Evolutionary conservation across 2,888 invertebrate genomes (phyloP).

Genomic region (Tinea trinotella): DNA sequence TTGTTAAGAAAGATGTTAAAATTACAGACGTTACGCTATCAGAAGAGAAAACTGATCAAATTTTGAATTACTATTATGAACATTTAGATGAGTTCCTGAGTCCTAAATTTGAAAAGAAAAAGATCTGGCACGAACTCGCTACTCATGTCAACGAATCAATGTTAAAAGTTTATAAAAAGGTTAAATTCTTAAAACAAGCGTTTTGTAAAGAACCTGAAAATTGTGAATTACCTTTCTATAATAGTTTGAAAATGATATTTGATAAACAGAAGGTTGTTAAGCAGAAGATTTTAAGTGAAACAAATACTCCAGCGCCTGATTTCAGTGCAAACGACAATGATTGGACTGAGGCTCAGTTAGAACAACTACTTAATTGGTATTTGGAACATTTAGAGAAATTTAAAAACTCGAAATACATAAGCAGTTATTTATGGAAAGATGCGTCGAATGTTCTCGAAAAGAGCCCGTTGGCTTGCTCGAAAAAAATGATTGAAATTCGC

Average conservation of each 20-base stretch:
- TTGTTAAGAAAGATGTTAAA: constrained; percentile 29
- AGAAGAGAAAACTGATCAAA: constrained; percentile 39
- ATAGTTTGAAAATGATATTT: constrained; percentile 28
- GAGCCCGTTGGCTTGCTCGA: constrained; percentile 50
- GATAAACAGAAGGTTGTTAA: constrained; percentile 17
- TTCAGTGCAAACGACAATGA: constrained; percentile 30
- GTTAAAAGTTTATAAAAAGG: constrained; percentile 46
- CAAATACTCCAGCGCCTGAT: constrained; percentile 36
- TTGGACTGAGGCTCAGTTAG: constrained; percentile 49
- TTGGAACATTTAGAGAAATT: constrained; percentile 56
- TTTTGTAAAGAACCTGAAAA: not conserved
- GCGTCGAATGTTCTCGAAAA: constrained; percentile 45
- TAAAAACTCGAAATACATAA: constrained; percentile 53
- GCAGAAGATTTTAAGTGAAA: constrained; percentile 25
- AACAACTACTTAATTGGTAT: constrained; percentile 52
- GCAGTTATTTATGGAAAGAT: constrained; percentile 57
- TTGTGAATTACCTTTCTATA: not conserved
- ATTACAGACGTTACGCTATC: constrained; percentile 31
- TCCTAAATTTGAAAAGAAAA: constrained; percentile 52
- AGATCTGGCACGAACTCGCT: constrained; percentile 51
- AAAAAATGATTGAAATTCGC: constrained; percentile 57
- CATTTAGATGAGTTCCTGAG: constrained; percentile 53
- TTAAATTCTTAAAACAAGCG: constrained; percentile 49
- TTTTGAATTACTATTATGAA: constrained; percentile 46
- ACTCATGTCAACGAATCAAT: constrained; percentile 40